These are phyloP conservation scores for Mylabris phalerata DNA, from an alignment of 1,140 invertebrate genomes.

Conservation along the genomic window DNA sequence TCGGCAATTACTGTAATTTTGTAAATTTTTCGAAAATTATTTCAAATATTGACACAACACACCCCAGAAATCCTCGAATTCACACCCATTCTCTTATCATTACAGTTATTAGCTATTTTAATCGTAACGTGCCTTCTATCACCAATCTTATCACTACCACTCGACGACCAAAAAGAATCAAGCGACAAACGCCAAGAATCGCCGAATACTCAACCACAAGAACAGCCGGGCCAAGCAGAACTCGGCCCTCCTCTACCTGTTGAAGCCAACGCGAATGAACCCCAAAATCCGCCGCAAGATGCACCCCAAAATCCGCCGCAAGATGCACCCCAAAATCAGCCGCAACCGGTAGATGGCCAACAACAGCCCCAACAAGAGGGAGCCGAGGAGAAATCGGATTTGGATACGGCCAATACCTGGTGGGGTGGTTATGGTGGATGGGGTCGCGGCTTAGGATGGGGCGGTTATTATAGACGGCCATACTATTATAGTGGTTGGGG, in stretches of 20 bases:
- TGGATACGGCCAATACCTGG: constrained; percentile 5
- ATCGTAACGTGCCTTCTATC: background rate
- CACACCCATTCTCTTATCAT: background rate
- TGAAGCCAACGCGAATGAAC: background rate
- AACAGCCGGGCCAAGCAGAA: background rate
- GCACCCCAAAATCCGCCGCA: too few species aligned
- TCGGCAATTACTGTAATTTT: too few species aligned
- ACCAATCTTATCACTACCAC: background rate
- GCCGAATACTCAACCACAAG: background rate
- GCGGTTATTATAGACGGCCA: constrained; percentile 7
- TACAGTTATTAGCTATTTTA: background rate
- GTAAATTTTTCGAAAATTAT: too few species aligned
- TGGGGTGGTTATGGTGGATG: too few species aligned
- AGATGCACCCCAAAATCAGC: too few species aligned
- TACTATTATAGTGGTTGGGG: background rate
- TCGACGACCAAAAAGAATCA: background rate
- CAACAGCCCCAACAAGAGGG: too few species aligned
- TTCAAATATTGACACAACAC: too few species aligned
- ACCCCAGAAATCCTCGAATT: too few species aligned
- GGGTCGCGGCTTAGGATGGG: background rate
- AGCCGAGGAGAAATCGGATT: constrained; percentile 8
- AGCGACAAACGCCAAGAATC: background rate
- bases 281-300: too few species aligned
- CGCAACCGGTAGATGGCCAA: too few species aligned
- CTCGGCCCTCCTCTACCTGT: background rate